These are phyloP conservation scores for Drosophila diplacantha DNA, from an alignment of 2,888 invertebrate genomes.

Conservation along the genomic window DNA sequence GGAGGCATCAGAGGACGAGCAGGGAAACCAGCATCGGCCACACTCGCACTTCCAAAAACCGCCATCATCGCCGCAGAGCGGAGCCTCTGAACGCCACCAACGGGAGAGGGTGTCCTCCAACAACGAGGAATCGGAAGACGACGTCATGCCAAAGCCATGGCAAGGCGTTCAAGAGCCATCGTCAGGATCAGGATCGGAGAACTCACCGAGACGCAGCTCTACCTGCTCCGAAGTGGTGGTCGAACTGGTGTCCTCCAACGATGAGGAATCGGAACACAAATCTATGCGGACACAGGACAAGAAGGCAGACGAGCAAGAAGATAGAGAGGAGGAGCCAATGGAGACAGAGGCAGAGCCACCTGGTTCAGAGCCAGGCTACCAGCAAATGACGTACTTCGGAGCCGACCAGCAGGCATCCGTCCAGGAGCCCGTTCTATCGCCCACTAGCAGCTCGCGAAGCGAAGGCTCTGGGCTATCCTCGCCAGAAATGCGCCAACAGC, in stretches of 20 bases:
- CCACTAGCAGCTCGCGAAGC: constrained; percentile 45
- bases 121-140: constrained; percentile 29
- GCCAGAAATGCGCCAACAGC: constrained; percentile 3
- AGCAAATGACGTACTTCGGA: not conserved
- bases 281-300: not conserved
- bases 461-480: constrained; percentile 40
- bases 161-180: too few relatives aligned
- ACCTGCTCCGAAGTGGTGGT: not conserved
- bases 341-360: not conserved
- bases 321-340: not conserved
- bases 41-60: not conserved
- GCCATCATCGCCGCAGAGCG: constrained; percentile 42
- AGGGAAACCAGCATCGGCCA: not conserved
- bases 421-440: constrained; percentile 20
- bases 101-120: constrained; percentile 34
- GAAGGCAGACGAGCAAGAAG: not conserved
- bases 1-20: not conserved
- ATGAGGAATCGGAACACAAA: constrained; percentile 17
- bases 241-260: not conserved
- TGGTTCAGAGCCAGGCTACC: not conserved
- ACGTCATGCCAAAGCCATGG: rapidly evolving
- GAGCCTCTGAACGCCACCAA: constrained; percentile 14
- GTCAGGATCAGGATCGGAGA: not conserved
- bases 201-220: not conserved
- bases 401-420: not conserved